These are phyloP conservation scores for Anser brachyrhynchus DNA, from an alignment of 2,113 vertebrate genomes.

Conservation along the genomic window DNA sequence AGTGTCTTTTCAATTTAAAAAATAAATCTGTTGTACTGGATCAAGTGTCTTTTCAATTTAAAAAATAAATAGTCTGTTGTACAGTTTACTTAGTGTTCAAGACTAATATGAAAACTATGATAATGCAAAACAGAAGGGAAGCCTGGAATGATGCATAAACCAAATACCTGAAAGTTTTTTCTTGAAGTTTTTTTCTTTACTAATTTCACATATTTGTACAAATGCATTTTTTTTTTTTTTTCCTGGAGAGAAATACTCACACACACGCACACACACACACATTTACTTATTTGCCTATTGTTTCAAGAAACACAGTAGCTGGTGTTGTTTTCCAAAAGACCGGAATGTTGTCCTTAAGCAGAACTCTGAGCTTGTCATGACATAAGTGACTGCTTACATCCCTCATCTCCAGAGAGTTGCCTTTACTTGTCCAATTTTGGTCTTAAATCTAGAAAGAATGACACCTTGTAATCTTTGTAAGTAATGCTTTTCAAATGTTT, in stretches of 20 bases:
- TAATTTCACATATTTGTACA: not conserved
- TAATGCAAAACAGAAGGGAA: not conserved
- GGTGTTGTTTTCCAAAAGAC: not conserved
- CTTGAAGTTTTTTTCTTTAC: not conserved
- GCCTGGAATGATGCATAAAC: not conserved
- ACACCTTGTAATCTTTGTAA: not conserved
- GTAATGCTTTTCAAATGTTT: not conserved
- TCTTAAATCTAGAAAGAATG: not conserved
- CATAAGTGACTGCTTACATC: not conserved
- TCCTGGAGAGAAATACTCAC: not conserved
- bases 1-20: not conserved
- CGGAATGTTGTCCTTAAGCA: not conserved
- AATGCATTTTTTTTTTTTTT: not conserved
- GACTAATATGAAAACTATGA: not conserved
- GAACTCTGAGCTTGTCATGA: not conserved
- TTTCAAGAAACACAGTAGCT: not conserved
- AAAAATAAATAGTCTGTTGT: not conserved
- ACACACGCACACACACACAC: not conserved
- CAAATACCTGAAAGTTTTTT: not conserved
- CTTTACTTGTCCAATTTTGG: not conserved
- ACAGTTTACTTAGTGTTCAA: not conserved
- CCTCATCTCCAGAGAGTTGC: not conserved
- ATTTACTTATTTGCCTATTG: not conserved
- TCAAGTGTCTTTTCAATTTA: not conserved
- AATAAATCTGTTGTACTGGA: not conserved